Conservation (phyloP, 2,888 invertebrate genomes). For the Myopa testacea region DNA sequence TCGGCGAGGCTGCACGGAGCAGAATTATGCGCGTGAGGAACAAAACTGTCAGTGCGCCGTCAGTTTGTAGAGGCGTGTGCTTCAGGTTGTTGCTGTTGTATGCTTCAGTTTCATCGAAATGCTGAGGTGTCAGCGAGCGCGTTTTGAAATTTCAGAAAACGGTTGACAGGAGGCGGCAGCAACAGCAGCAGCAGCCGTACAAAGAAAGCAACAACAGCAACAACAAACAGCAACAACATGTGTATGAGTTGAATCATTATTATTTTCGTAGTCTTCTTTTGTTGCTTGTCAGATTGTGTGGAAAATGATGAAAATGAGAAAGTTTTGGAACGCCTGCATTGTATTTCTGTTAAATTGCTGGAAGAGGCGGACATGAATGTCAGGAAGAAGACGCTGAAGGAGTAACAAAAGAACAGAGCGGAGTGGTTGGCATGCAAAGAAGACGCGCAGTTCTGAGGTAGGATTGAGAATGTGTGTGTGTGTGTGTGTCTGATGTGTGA, state of each 20-base stretch:
- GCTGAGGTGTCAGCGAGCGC: slow-evolving; percentile 59
- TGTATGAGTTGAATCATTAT: slow-evolving; percentile 37
- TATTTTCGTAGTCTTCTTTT: slow-evolving; percentile 16
- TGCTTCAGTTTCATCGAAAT: slow-evolving; percentile 46
- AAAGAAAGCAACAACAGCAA: slow-evolving; percentile 45
- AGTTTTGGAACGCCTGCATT: slow-evolving; percentile 24
- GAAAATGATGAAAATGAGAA: slow-evolving; percentile 30
- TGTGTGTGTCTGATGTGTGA: neutral
- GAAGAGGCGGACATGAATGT: slow-evolving; percentile 16
- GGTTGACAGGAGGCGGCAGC: slow-evolving; percentile 54
- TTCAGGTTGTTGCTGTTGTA: slow-evolving; percentile 47
- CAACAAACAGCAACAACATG: slow-evolving; percentile 49
- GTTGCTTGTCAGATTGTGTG: slow-evolving; percentile 31
- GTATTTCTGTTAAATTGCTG: slow-evolving; percentile 33
- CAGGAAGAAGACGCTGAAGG: neutral
- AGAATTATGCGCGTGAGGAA: slow-evolving; percentile 67
- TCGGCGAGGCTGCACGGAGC: slow-evolving; percentile 54
- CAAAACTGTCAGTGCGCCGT: slow-evolving; percentile 66
- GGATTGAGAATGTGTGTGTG: neutral
- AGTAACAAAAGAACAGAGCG: slow-evolving; percentile 6
- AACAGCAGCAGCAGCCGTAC: slow-evolving; percentile 39
- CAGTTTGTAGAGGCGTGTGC: slow-evolving; percentile 57
- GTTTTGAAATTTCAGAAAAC: slow-evolving; percentile 58
- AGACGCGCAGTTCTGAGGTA: neutral
- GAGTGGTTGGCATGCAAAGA: neutral